A percentile compares a stretch with the other conserved stretches of the same genome.
Evolutionary conservation across 2,113 vertebrate species (phyloP).

Genomic region (Pavo muticus): DNA sequence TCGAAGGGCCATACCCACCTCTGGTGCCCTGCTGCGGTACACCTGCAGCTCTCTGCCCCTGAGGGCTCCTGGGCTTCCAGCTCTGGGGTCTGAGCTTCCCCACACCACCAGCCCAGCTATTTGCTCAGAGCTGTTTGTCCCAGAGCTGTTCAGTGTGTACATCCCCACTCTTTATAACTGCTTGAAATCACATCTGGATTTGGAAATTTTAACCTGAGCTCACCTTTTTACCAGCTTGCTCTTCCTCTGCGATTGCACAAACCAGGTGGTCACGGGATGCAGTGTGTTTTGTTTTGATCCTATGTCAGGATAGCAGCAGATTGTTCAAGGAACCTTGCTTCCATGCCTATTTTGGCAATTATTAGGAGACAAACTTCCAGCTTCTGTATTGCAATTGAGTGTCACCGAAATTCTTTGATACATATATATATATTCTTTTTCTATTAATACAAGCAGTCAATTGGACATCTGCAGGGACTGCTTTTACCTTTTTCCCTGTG

Average conservation of each 20-base stretch:
- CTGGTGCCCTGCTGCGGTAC: background rate
- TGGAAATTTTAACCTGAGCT: background rate
- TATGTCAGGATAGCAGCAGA: background rate
- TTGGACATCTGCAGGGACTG: background rate
- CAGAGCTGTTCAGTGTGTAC: background rate
- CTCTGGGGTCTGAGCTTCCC: background rate
- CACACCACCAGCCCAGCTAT: background rate
- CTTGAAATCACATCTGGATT: background rate
- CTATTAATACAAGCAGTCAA: background rate
- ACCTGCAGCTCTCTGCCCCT: background rate
- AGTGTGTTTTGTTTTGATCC: background rate
- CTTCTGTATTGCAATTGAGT: background rate
- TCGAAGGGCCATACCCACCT: background rate
- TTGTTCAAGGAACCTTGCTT: background rate
- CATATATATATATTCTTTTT: background rate
- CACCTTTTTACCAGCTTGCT: background rate
- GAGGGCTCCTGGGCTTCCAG: background rate
- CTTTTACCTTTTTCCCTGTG: background rate
- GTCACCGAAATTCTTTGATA: background rate
- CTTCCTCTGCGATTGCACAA: background rate
- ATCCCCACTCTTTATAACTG: background rate
- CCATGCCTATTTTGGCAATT: background rate
- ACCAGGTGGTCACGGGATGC: accelerated
- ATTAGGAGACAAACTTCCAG: background rate
- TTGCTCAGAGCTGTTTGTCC: background rate